Evolutionary conservation across 2,113 vertebrate genomes (phyloP).

Genomic region (Sceloporus tristichus): DNA sequence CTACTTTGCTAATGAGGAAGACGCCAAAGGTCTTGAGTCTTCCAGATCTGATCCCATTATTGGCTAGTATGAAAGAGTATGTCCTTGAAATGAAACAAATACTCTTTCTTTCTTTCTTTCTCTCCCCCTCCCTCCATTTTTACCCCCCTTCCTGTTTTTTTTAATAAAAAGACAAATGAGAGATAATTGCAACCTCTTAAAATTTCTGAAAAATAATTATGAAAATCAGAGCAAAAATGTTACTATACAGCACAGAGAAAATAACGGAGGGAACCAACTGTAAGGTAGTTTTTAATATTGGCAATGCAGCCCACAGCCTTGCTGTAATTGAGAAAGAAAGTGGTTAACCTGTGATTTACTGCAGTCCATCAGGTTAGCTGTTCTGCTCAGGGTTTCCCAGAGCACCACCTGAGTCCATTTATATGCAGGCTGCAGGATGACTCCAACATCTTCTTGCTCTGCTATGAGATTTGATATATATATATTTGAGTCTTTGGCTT

Average conservation of each 20-base stretch:
- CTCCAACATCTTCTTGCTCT: not conserved
- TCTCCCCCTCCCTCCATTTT: no score
- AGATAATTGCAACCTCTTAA: slow-evolving; percentile 50
- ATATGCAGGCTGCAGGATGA: slow-evolving; percentile 39
- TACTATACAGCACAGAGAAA: not conserved
- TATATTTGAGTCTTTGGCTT: slow-evolving; percentile 41
- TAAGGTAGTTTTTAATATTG: slow-evolving; percentile 41
- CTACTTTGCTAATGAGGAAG: slow-evolving; percentile 46
- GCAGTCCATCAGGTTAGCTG: slow-evolving; percentile 44
- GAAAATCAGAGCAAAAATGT: slow-evolving; percentile 15
- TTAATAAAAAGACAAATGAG: slow-evolving; percentile 40
- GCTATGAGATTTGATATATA: slow-evolving; percentile 14
- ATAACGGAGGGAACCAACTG: not conserved
- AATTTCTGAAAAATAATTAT: slow-evolving; percentile 53
- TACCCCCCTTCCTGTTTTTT: not conserved
- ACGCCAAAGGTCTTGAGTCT: slow-evolving; percentile 42
- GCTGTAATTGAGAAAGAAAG: slow-evolving; percentile 53
- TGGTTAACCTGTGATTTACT: slow-evolving; percentile 60
- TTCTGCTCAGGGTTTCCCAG: slow-evolving; percentile 32
- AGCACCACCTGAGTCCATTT: not conserved
- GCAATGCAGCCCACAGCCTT: slow-evolving; percentile 41
- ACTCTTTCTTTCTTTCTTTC: slow-evolving; percentile 12
- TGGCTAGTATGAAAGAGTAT: slow-evolving; percentile 46
- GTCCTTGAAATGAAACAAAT: slow-evolving; percentile 67
- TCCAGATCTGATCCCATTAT: slow-evolving; percentile 46